Evolutionary conservation across 2,113 vertebrate genomes (phyloP).

Genomic region (Hippocampus guttulatus): DNA sequence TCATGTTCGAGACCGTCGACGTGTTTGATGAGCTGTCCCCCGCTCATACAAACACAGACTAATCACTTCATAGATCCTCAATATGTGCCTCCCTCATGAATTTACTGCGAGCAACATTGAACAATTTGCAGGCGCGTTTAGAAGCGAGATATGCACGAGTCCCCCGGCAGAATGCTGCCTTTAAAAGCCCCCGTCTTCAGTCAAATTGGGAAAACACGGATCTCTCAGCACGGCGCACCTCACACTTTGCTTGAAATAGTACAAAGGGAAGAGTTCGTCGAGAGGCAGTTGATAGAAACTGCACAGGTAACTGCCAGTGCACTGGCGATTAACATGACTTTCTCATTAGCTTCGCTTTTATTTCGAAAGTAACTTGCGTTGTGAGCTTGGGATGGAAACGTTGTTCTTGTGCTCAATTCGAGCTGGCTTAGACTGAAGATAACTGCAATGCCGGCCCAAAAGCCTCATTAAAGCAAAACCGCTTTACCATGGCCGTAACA

Average conservation of each 20-base stretch:
- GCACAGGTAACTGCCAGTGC: background rate
- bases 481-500: background rate
- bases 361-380: background rate
- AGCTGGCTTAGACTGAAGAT: background rate
- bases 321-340: background rate
- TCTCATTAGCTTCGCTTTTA: background rate
- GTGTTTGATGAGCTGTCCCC: conserved; percentile 12
- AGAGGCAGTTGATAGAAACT: background rate
- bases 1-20: conserved; percentile 41
- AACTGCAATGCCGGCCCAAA: background rate
- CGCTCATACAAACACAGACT: conserved; percentile 36
- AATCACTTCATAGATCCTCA: conserved; percentile 40
- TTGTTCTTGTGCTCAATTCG: background rate
- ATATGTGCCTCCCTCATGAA: conserved; percentile 11
- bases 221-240: background rate
- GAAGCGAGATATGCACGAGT: background rate
- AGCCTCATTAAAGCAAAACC: background rate
- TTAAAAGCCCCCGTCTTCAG: background rate
- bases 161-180: background rate
- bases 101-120: conserved; percentile 20
- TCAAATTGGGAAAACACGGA: background rate
- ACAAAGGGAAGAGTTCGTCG: background rate
- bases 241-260: background rate
- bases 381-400: background rate
- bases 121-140: background rate